These are phyloP conservation scores for Littorina saxatilis DNA, from an alignment of 1,140 invertebrate species.

Conservation along the genomic window DNA sequence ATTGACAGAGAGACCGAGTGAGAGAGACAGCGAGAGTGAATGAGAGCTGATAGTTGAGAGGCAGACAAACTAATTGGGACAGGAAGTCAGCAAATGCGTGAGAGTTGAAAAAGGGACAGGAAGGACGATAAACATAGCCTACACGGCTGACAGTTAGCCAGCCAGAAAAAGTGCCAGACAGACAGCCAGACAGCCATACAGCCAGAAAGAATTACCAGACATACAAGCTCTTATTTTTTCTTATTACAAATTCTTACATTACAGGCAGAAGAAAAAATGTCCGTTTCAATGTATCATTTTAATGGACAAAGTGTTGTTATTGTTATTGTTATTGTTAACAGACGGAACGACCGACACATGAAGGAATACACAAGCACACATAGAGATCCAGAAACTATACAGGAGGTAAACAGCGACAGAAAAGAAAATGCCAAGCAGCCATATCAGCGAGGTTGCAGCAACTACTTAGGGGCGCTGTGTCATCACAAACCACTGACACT, in stretches of 20 bases:
- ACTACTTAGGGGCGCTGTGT: neutral
- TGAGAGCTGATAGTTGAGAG: neutral
- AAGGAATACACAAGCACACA: no score
- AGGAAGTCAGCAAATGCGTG: neutral
- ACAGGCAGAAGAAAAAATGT: no score
- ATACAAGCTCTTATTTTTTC: no score
- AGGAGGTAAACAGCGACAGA: no score
- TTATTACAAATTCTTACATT: no score
- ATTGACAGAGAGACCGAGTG: neutral
- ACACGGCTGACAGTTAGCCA: neutral
- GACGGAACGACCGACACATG: no score
- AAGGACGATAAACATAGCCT: neutral
- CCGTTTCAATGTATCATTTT: no score
- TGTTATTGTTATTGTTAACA: no score
- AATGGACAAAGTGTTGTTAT: no score
- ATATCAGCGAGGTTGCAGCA: neutral
- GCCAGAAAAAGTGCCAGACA: conserved; percentile 11
- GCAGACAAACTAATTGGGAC: neutral
- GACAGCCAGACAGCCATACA: no score
- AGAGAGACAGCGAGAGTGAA: conserved; percentile 19
- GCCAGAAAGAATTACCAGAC: no score
- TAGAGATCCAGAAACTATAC: no score
- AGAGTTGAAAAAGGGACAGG: conserved; percentile 18
- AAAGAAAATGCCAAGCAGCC: neutral
- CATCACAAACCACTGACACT: neutral